Evolutionary conservation across 2,888 invertebrate genomes (phyloP).

Genomic region (Zelleria hepariella): DNA sequence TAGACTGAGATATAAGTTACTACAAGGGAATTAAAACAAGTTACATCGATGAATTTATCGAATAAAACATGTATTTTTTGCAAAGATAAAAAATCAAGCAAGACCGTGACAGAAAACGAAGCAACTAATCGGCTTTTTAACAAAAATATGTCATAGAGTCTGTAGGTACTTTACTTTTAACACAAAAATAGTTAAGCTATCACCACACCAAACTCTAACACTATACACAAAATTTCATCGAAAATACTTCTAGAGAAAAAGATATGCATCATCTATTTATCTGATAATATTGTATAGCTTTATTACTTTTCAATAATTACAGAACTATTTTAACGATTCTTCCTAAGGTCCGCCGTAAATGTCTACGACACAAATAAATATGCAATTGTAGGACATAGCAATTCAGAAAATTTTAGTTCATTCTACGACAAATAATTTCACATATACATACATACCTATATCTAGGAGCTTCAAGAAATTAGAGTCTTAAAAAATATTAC

Average conservation of each 20-base stretch:
- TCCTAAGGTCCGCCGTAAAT: slow-evolving; percentile 28
- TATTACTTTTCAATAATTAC: slow-evolving; percentile 23
- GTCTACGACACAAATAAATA: slow-evolving; percentile 31
- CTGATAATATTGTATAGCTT: slow-evolving; percentile 53
- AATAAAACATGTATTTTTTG: background rate
- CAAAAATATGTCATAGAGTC: no score
- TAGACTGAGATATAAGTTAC: no score
- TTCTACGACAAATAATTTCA: background rate
- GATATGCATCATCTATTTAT: slow-evolving; percentile 71
- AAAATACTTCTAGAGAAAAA: slow-evolving; percentile 69
- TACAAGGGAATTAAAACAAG: background rate
- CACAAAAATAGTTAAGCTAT: slow-evolving; percentile 43
- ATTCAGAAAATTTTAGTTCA: background rate
- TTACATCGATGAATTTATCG: background rate
- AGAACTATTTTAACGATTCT: slow-evolving; percentile 28
- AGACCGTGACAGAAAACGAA: background rate
- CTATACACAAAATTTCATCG: slow-evolving; percentile 58
- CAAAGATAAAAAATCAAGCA: background rate
- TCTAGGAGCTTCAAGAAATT: slow-evolving; percentile 24
- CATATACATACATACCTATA: slow-evolving; percentile 13
- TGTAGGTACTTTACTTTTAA: no score
- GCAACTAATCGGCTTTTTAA: no score
- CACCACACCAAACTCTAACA: slow-evolving; percentile 62
- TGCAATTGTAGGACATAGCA: background rate
- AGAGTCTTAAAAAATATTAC: background rate